Base-by-base conservation (phyloP, 2,113 vertebrate genomes). In the Hippocampus barbouri region DNA sequence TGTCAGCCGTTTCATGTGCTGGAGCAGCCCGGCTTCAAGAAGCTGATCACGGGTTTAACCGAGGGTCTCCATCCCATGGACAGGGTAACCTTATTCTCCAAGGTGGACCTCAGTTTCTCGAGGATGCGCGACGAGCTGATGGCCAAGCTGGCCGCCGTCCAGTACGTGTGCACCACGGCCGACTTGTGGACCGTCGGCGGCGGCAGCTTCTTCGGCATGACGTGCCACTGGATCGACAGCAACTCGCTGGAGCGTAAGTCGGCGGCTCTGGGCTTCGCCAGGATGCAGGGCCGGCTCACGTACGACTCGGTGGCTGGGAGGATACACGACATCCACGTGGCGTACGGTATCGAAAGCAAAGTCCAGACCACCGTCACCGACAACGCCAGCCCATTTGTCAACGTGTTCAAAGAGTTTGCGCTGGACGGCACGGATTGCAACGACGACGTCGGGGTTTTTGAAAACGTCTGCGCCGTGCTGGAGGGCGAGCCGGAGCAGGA, bases 111-210 rank as follows among this genome's bases (percentile, higher is more conserved):
- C 25, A 61, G 80, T 43, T 91, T 87, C 61, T 83, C 84, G 71
- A 81, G 61, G 76, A 92, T 92, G 90, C 85, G 89, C 12, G 86
- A 87, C 8, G 86, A 87, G 66, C 76, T 92, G 63, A 84, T 87
- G 79, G 23, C 73, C 0, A 91, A 90, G n/a, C 88, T 92, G 20
- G 53, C 71, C 56, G 49, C 3, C 61, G 25, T 91, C 71, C 86
- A 90, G 79, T 89, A 90, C 23, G 86, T 90, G 72, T 92, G 91
- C 89, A 92, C 89, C 74, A 91, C 89, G 1, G 90, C 89, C 0
- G 90, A 91, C 81, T 70, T 90, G 74, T 92, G 91, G 90, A 89
- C 86, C 0, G 85, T 87, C 72, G 77, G 82, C 78, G 82, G 43
- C 82, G 80, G 86, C 12, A 91, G 87, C 82, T 91, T 88, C 78